phyloP scores from a whole-genome alignment of 2,888 invertebrate genomes.

The Arrhopalites spinosus region DNA sequence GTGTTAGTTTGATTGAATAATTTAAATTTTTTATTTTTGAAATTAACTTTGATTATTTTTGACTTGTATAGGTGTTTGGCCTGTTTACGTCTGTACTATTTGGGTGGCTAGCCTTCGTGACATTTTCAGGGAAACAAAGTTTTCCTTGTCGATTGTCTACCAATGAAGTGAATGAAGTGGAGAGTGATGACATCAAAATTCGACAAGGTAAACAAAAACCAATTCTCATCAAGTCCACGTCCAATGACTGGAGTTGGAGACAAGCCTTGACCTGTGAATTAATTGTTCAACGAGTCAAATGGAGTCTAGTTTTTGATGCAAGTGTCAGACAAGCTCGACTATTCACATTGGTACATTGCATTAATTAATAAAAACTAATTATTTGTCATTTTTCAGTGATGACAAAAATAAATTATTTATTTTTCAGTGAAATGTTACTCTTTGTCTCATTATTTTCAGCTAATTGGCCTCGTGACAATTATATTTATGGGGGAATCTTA shows the following conservation, averaged over 20 bases:
- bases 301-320: conserved; percentile 21
- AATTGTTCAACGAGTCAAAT: conserved; percentile 6
- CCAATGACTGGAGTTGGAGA: conserved; percentile 16
- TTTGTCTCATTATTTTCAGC: not conserved
- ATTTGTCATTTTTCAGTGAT: not conserved
- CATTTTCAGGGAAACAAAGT: conserved; percentile 3
- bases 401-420: not conserved
- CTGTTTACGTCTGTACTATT: conserved; percentile 5
- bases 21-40: not conserved
- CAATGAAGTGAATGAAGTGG: conserved; percentile 20
- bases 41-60: not conserved
- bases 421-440: not conserved
- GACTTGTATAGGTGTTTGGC: conserved; percentile 23
- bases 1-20: not conserved
- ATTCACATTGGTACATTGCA: conserved; percentile 14
- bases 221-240: not conserved
- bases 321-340: conserved; percentile 9
- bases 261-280: not conserved
- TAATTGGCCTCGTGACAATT: conserved; percentile 4
- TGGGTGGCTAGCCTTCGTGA: conserved; percentile 25
- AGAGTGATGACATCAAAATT: conserved; percentile 1
- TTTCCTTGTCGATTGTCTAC: conserved; percentile 16
- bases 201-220: not conserved
- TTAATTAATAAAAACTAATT: not conserved
- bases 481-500: not conserved